Conservation (phyloP, 2,888 invertebrate genomes). For the Heliconius ismenius region DNA sequence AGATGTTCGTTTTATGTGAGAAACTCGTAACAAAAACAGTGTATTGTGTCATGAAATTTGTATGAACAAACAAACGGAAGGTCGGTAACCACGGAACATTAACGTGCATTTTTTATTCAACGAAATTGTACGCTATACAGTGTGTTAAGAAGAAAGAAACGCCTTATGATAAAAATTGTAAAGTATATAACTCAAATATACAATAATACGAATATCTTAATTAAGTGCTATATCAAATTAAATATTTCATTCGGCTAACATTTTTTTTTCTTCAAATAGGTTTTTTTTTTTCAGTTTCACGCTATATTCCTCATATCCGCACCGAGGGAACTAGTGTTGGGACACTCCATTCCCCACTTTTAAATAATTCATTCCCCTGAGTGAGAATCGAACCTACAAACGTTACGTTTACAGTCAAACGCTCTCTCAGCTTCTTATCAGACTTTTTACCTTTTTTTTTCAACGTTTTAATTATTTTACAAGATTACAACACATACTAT, state of each 20-base stretch:
- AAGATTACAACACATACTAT: neutral
- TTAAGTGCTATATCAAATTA: neutral
- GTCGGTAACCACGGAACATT: slow-evolving; percentile 37
- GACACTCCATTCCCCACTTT: too few relatives aligned
- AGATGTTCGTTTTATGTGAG: slow-evolving; percentile 21
- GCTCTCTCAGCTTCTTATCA: too few relatives aligned
- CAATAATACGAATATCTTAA: too few relatives aligned
- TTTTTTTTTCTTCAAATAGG: neutral
- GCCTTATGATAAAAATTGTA: slow-evolving; percentile 13
- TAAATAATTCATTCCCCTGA: too few relatives aligned
- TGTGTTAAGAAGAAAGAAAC: slow-evolving; percentile 13
- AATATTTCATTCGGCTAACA: neutral
- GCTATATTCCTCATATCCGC: too few relatives aligned
- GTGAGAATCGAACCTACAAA: too few relatives aligned
- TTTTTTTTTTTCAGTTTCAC: too few relatives aligned
- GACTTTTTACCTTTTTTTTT: too few relatives aligned
- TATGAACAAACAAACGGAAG: slow-evolving; percentile 37
- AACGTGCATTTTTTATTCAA: slow-evolving; percentile 38
- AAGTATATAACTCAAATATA: neutral
- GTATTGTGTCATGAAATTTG: slow-evolving; percentile 31
- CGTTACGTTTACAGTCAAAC: too few relatives aligned
- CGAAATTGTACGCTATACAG: slow-evolving; percentile 5
- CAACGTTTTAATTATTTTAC: neutral
- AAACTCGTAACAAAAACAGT: slow-evolving; percentile 28
- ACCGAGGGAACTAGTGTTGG: too few relatives aligned